phyloP scores from a whole-genome alignment of 2,113 vertebrate species.

The Columba livia region DNA sequence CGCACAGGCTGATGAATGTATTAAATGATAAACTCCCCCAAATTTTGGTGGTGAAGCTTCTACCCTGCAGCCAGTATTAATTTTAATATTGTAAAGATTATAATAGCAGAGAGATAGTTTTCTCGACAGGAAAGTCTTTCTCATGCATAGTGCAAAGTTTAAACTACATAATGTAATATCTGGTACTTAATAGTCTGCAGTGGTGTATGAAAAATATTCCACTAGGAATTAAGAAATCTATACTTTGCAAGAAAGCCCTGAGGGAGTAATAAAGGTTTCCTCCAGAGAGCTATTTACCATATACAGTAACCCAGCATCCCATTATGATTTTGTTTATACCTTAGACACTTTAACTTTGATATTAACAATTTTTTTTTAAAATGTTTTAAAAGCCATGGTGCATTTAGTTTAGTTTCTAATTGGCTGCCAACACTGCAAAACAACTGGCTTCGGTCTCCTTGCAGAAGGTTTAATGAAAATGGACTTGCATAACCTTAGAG shows the following conservation, averaged over 20 bases:
- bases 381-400: slow-evolving; percentile 47
- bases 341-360: slow-evolving; percentile 53
- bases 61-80: slow-evolving; percentile 72
- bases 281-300: slow-evolving; percentile 74
- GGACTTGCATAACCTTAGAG: neutral
- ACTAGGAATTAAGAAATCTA: slow-evolving; percentile 79
- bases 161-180: slow-evolving; percentile 76
- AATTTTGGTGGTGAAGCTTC: slow-evolving; percentile 52
- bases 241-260: slow-evolving; percentile 72
- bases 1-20: slow-evolving; percentile 23
- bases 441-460: neutral
- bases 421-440: slow-evolving; percentile 32
- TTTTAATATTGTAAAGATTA: slow-evolving; percentile 72
- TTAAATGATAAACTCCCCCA: slow-evolving; percentile 58
- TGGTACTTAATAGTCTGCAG: slow-evolving; percentile 80
- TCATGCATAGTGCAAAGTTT: slow-evolving; percentile 72
- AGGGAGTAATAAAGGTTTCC: slow-evolving; percentile 76
- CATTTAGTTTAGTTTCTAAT: slow-evolving; percentile 64
- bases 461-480: neutral
- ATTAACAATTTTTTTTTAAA: slow-evolving; percentile 12
- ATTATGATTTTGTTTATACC: slow-evolving; percentile 70
- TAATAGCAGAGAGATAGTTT: slow-evolving; percentile 50
- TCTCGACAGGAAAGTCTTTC: slow-evolving; percentile 69
- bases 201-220: slow-evolving; percentile 81
- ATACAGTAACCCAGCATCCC: slow-evolving; percentile 59